phyloP scores from a whole-genome alignment of 2,888 invertebrate genomes.

The Mellilla xanthometata region DNA sequence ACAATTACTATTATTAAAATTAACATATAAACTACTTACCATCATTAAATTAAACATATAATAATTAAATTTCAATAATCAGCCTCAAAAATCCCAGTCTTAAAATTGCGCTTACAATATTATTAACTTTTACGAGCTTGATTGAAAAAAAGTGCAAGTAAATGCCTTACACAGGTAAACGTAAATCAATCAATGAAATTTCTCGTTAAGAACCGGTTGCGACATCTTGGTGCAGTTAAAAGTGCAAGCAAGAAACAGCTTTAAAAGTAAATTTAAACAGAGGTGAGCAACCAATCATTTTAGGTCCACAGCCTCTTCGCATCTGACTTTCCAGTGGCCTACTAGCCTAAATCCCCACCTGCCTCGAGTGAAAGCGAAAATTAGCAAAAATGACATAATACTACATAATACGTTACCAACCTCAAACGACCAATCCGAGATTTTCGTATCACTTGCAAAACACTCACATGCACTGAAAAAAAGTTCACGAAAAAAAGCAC shows the following conservation, averaged over 20 bases:
- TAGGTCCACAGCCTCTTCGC: conserved; percentile 41
- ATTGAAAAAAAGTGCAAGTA: too few relatives aligned
- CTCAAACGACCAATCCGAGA: conserved; percentile 36
- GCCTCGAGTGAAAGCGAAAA: conserved; percentile 55
- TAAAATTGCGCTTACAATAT: too few relatives aligned
- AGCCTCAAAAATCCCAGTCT: too few relatives aligned
- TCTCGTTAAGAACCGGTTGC: neutral
- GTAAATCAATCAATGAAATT: neutral
- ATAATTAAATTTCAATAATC: too few relatives aligned
- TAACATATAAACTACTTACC: too few relatives aligned
- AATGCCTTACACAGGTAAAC: too few relatives aligned
- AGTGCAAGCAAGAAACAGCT: neutral
- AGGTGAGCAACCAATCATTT: conserved; percentile 12
- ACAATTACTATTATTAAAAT: too few relatives aligned
- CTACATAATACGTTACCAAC: conserved; percentile 46
- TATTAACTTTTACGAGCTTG: too few relatives aligned
- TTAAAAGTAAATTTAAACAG: conserved; percentile 14
- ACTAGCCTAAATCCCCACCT: conserved; percentile 52
- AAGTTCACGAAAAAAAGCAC: conserved; percentile 5
- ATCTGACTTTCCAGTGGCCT: conserved; percentile 52
- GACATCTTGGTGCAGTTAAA: neutral
- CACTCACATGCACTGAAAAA: conserved; percentile 16
- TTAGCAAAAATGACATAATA: conserved; percentile 59
- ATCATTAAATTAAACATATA: too few relatives aligned
- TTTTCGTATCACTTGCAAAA: conserved; percentile 12